Evolutionary conservation across 2,113 vertebrate species (phyloP).

Genomic region (Periophthalmodon schlosseri): DNA sequence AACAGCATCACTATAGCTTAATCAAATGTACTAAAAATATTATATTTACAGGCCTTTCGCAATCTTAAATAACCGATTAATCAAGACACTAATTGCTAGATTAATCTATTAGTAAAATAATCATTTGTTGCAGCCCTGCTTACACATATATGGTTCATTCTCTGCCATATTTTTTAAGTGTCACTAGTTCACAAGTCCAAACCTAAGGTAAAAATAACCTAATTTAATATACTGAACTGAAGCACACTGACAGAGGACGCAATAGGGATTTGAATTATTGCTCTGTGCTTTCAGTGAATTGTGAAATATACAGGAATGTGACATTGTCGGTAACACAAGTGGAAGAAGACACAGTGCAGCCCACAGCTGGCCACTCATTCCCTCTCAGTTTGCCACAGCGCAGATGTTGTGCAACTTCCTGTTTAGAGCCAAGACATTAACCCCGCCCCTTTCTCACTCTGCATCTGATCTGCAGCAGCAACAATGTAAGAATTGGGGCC

Average conservation of each 20-base stretch:
- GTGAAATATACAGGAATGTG: slow-evolving; percentile 41
- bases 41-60: too few relatives aligned
- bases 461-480: slow-evolving; percentile 47
- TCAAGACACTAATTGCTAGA: too few relatives aligned
- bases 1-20: too few relatives aligned
- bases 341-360: slow-evolving; percentile 37
- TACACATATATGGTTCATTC: background rate
- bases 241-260: background rate
- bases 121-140: too few relatives aligned
- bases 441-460: slow-evolving; percentile 40
- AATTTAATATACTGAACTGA: background rate
- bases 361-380: slow-evolving; percentile 65
- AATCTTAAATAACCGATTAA: too few relatives aligned
- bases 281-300: slow-evolving; percentile 39
- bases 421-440: slow-evolving; percentile 59
- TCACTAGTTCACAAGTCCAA: background rate
- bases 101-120: too few relatives aligned
- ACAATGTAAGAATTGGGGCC: slow-evolving; percentile 37
- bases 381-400: slow-evolving; percentile 54
- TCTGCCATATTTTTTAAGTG: background rate
- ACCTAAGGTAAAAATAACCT: background rate
- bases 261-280: background rate
- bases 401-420: slow-evolving; percentile 76
- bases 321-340: slow-evolving; percentile 31
- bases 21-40: too few relatives aligned